Evolutionary conservation across 2,888 invertebrate species (phyloP), one percentile per base, ranked within the genome.

Genomic region (Leucozona laternaria): DNA sequence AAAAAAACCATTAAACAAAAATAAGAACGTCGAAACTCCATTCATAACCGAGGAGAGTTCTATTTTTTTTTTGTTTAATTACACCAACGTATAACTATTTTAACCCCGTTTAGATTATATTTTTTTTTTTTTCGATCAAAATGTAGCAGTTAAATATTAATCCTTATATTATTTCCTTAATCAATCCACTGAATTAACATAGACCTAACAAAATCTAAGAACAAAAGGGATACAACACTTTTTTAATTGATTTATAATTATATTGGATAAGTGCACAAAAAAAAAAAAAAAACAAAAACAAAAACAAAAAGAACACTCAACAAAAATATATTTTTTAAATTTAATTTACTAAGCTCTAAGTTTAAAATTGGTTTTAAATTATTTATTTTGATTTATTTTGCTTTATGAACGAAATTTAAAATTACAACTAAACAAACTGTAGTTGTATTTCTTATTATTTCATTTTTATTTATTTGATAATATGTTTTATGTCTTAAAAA

Each of bases 351-450:
- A 68, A 75, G 58, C 70, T 31, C 62, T 76, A 66, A 83, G 72
- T 17, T 28, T 34, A 60, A 64, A 71, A 57, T 68, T 55, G 17
- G 17, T 71, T 57, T 37, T 77, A 84, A 79, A 79, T 84, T 79
- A 84, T 84, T 84, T 84, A 79, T 79, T 79, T 66, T 28, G 64
- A 53, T 71, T 64, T 71, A 28, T 25, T 64, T 72, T 58, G 40
- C 43, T 34, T 58, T 17, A 50, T 48, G 55, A 68, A 75, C 43
- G 13, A 55, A 72, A 72, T 48, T 25, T 4, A 34, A 45, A 72
- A 60, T 48, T 40, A 3, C 8, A 34, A 58, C 20, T 15, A 37
- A n/a, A n/a, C n/a, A 50, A 68, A 15, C 25, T 58, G 15, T 81
- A 81, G 77, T 77, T 81, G 77, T 71, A 64, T 71, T 77, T 45